These are phyloP conservation scores for Prionailurus viverrinus DNA, from an alignment of 2,113 vertebrate species.

Conservation along the genomic window DNA sequence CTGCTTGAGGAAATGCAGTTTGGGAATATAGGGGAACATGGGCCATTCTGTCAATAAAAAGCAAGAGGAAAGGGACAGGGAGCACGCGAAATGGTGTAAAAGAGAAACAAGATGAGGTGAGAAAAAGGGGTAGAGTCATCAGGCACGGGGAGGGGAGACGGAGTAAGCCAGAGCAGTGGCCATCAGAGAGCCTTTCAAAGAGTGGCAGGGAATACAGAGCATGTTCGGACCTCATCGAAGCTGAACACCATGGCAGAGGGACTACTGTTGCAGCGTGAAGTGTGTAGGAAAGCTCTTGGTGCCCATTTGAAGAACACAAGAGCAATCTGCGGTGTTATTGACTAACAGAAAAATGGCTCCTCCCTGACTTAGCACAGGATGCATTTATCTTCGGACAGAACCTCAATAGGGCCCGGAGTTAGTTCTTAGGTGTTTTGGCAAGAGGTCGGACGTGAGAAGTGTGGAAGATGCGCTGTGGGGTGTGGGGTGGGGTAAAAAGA, in stretches of 20 bases:
- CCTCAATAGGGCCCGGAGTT: neutral
- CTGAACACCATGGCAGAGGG: neutral
- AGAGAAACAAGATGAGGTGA: neutral
- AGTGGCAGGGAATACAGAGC: neutral
- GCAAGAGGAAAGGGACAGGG: neutral
- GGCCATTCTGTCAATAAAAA: slow-evolving; percentile 68
- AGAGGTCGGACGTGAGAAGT: neutral
- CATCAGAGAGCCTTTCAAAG: neutral
- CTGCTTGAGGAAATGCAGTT: slow-evolving; percentile 59
- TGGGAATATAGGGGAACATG: neutral
- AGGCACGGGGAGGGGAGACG: neutral
- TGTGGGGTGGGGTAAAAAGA: neutral
- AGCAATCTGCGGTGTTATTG: neutral
- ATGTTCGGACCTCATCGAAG: neutral
- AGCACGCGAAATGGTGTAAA: neutral
- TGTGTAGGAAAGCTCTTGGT: rapidly evolving
- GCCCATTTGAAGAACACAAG: neutral
- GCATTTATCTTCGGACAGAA: neutral
- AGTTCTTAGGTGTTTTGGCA: neutral
- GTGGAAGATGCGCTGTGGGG: rapidly evolving
- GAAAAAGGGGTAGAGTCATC: neutral
- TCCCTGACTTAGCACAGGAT: neutral
- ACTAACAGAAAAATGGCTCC: neutral
- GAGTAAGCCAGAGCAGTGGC: neutral
- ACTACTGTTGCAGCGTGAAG: neutral